Base-by-base conservation (phyloP, 2,113 vertebrate species). In the Cyphomyrus plagiostoma region DNA sequence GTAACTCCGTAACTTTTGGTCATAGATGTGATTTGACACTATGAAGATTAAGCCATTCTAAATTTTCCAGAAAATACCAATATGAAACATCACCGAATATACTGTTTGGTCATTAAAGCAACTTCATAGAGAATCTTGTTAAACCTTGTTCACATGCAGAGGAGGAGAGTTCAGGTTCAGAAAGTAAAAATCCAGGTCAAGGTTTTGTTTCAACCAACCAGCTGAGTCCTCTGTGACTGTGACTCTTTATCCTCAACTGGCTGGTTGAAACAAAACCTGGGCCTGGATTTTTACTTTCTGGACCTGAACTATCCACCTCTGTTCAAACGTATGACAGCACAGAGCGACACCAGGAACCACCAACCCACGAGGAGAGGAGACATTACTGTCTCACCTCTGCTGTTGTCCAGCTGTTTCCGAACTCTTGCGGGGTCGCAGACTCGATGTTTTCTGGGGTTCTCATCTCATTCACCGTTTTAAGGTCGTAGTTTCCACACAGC, bases 401-500 rank as follows among this genome's bases (percentile, higher is more conserved):
- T 83, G 96, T 95, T 1, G 96, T 96, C 98, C 98, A 99, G 91
- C 98, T 99, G 95, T 95, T 98, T 42, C 98, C 98, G 93, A 99
- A 99, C 91, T 99, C 98, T 94, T 99, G 98, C 0, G 97, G 93
- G 6, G 97, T 99, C 0, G 96, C 95, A 53, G 97, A 93, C 86
- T 99, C 98, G 6, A 99, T 97, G 94, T 98, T 97, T 90, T 99
- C 98, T 0, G 98, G 98, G 6, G 97, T 98, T 91, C 95, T 96
- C 97, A 99, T 96, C 94, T 99, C 98, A 89, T 99, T 98, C 90
- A 97, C 92, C 1, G 98, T 99, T 94, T 98, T 99, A 92, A 96
- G 92, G 93, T 99, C 98, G 92, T 98, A 99, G 95, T 99, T 99
- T 45, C 98, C 98, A 93, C 98, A 99, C 46, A 99, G 94, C 11